Conservation (phyloP, 2,797 vertebrate genomes). For the Otolemur crassicaudatus region DNA sequence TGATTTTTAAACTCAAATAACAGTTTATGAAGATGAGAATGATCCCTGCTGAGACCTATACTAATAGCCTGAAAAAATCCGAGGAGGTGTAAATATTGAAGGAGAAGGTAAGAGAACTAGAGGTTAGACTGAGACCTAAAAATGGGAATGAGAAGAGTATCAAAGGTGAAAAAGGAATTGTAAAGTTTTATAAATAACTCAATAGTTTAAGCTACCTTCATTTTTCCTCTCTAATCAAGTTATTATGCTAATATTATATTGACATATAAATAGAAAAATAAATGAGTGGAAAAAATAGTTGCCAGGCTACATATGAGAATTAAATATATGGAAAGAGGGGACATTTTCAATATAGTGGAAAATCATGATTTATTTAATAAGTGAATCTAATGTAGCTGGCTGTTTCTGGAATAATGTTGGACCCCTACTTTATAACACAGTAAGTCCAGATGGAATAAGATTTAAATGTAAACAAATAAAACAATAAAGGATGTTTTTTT, state of each 20-base stretch:
- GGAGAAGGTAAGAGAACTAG: not conserved
- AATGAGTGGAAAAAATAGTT: not conserved
- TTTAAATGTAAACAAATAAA: not conserved
- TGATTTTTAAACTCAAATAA: not conserved
- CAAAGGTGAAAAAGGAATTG: not conserved
- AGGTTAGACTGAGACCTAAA: not conserved
- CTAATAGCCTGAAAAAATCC: not conserved
- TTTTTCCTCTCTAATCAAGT: not conserved
- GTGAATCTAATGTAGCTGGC: not conserved
- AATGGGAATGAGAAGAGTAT: not conserved
- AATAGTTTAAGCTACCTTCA: not conserved
- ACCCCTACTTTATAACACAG: not conserved
- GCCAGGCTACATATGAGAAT: not conserved
- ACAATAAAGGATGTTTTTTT: too few relatives aligned
- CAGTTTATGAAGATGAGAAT: not conserved
- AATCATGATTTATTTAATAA: not conserved
- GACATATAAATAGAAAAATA: not conserved
- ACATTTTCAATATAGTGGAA: not conserved
- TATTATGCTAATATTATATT: not conserved
- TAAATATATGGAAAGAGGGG: not conserved
- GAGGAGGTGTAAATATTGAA: not conserved
- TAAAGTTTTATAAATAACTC: not conserved
- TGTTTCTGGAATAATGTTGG: not conserved
- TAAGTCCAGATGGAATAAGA: not conserved
- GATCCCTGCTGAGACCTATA: not conserved